phyloP scores from a whole-genome alignment of 2,797 vertebrate species.

The Pyrrhura leucotis region DNA sequence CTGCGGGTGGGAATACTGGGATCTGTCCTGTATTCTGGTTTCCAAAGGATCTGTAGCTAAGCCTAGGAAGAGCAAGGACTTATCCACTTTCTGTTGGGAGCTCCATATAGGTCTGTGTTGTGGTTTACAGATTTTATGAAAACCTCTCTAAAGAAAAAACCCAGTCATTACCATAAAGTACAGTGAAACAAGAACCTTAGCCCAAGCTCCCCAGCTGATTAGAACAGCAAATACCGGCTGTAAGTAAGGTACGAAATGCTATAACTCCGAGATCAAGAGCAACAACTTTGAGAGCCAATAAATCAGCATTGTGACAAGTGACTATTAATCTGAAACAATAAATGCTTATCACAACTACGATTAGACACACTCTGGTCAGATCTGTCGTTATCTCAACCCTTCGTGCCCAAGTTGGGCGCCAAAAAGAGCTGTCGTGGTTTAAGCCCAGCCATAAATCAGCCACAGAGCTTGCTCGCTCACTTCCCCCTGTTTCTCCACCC shows the following conservation, averaged over 20 bases:
- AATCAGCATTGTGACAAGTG: no score
- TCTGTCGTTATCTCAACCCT: no score
- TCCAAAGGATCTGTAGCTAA: neutral
- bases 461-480: no score
- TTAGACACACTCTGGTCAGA: no score
- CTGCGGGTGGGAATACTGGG: neutral
- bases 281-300: no score
- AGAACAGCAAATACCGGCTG: neutral
- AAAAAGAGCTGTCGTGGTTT: no score
- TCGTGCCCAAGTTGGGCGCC: fast-evolving
- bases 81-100: neutral
- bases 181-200: neutral
- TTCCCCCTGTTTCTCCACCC: no score
- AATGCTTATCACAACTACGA: no score
- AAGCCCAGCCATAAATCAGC: no score
- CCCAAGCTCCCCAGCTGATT: neutral
- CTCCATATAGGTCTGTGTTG: neutral
- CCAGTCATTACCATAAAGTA: neutral
- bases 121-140: neutral
- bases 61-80: neutral
- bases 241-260: neutral
- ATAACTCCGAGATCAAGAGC: no score
- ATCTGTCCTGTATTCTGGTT: neutral
- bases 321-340: no score
- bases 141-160: neutral